phyloP scores from a whole-genome alignment of 1,140 invertebrate genomes.

The Trichonephila clavata region DNA sequence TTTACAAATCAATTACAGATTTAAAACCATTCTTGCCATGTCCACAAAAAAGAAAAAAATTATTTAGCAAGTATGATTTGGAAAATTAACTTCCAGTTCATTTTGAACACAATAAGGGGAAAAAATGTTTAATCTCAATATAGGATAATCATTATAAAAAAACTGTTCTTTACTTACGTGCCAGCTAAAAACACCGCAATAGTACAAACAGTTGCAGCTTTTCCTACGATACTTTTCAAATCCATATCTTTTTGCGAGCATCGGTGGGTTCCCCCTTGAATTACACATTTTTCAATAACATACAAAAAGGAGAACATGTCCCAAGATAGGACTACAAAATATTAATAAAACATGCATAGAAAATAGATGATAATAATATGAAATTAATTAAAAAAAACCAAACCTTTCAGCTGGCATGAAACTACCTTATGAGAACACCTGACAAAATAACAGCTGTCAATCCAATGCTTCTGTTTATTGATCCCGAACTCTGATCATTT shows the following conservation, averaged over 20 bases:
- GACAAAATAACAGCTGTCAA: not conserved
- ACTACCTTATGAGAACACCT: too few relatives aligned
- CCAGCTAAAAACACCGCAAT: conserved; percentile 87
- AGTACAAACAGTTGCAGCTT: conserved; percentile 86
- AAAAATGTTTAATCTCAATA: too few relatives aligned
- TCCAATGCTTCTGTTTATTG: not conserved
- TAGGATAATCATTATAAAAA: too few relatives aligned
- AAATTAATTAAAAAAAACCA: not conserved
- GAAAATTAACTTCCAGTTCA: too few relatives aligned
- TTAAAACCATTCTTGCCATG: too few relatives aligned
- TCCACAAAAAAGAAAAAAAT: too few relatives aligned
- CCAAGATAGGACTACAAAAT: not conserved
- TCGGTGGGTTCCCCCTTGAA: not conserved
- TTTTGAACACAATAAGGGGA: too few relatives aligned
- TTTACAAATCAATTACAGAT: too few relatives aligned
- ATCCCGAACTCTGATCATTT: not conserved
- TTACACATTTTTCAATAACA: conserved; percentile 30
- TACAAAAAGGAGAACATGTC: conserved; percentile 34
- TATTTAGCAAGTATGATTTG: too few relatives aligned
- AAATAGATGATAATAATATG: not conserved
- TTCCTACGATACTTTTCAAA: conserved; percentile 83
- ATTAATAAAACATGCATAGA: not conserved
- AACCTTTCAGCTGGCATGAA: not conserved
- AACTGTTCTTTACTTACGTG: conserved; percentile 82
- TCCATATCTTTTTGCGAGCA: conserved; percentile 67